These are phyloP conservation scores for Marasmarcha lunaedactyla DNA, from an alignment of 2,888 invertebrate species.

Conservation along the genomic window DNA sequence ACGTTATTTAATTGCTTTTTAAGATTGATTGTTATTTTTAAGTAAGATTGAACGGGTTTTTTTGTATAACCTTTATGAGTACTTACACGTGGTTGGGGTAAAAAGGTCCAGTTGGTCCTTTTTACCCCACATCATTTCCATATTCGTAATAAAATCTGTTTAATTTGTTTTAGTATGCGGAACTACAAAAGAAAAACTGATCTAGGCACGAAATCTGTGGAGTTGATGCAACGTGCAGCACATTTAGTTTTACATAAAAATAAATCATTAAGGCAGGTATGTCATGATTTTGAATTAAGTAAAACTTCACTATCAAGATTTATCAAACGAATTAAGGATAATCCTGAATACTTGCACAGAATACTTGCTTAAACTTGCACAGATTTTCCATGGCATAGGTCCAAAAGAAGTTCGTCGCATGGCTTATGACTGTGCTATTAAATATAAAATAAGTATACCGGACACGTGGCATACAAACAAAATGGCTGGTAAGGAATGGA, in stretches of 20 bases:
- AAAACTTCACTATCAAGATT: background rate
- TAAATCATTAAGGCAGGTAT: constrained; percentile 5
- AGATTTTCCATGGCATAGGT: constrained; percentile 9
- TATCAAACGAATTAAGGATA: too few relatives aligned
- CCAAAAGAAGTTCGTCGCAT: constrained; percentile 10
- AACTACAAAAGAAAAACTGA: constrained; percentile 4
- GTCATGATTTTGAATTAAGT: background rate
- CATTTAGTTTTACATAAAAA: constrained; percentile 5
- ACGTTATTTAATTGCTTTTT: constrained; percentile 6
- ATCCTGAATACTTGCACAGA: constrained; percentile 3
- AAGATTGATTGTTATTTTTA: constrained; percentile 2
- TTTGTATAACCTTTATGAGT: constrained; percentile 5
- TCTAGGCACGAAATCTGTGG: constrained; percentile 2
- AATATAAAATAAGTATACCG: constrained; percentile 9
- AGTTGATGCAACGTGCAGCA: constrained; percentile 3
- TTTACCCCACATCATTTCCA: too few relatives aligned
- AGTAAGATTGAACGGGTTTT: background rate
- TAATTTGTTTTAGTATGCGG: constrained; percentile 5
- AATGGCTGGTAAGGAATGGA: constrained; percentile 10
- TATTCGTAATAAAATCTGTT: background rate
- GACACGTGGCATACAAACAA: constrained; percentile 7
- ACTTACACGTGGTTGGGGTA: constrained; percentile 6
- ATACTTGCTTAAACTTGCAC: constrained; percentile 13
- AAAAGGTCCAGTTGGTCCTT: constrained; percentile 5
- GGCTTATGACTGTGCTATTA: constrained; percentile 11